These are phyloP conservation scores for Nycticebus coucang DNA, from an alignment of 2,113 vertebrate species.

Conservation along the genomic window DNA sequence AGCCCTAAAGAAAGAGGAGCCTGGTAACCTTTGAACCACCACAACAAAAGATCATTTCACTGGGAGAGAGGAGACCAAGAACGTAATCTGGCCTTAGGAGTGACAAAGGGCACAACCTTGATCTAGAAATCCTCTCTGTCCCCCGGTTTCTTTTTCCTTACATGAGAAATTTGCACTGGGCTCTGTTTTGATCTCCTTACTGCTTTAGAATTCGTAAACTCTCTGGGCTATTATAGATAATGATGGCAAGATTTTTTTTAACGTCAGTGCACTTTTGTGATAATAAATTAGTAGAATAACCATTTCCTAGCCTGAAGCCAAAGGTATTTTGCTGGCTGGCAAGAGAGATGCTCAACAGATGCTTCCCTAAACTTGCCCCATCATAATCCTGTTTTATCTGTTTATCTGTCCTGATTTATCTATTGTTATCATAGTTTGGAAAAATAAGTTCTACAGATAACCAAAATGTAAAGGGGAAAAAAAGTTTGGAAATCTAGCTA, in stretches of 20 bases:
- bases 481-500: neutral
- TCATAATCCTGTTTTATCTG: neutral
- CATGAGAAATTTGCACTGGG: neutral
- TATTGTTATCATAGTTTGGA: neutral
- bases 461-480: neutral
- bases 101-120: neutral
- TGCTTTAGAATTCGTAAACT: slow-evolving; percentile 25
- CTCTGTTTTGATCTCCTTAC: neutral
- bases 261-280: neutral
- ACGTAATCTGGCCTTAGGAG: neutral
- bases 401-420: neutral
- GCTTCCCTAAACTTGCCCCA: neutral
- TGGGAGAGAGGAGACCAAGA: neutral
- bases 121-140: slow-evolving; percentile 15
- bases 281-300: neutral
- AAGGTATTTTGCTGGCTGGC: neutral
- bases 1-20: neutral
- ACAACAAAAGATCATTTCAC: slow-evolving; percentile 6
- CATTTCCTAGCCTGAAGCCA: neutral
- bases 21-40: slow-evolving; percentile 16
- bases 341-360: neutral
- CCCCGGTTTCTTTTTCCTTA: neutral
- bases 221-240: neutral
- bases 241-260: neutral
- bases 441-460: neutral